These are phyloP conservation scores for Simalia tracyae DNA, from an alignment of 2,797 vertebrate species.

Conservation along the genomic window DNA sequence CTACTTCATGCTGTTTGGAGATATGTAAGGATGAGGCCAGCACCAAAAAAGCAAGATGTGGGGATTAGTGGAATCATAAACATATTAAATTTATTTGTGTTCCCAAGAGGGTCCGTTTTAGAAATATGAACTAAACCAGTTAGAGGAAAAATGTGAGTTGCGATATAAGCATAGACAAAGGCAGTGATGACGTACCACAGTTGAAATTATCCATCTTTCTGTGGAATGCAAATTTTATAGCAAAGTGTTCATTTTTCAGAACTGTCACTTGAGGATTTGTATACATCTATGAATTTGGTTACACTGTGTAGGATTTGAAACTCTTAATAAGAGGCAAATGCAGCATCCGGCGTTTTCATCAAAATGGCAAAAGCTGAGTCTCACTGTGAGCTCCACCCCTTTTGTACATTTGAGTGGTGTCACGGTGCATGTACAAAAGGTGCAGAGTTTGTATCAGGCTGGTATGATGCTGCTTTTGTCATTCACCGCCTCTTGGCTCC, in stretches of 20 bases:
- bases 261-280: background rate
- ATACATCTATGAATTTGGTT: background rate
- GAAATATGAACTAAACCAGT: slow-evolving; percentile 4
- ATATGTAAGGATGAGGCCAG: background rate
- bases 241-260: background rate
- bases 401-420: too few species aligned
- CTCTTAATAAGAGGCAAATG: too few species aligned
- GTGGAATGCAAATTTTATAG: background rate
- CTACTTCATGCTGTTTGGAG: background rate
- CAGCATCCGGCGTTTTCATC: too few species aligned
- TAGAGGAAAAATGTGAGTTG: slow-evolving; percentile 10
- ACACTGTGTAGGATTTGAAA: background rate
- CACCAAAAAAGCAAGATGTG: background rate
- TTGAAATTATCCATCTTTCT: background rate
- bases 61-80: background rate
- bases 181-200: background rate
- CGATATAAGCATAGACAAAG: background rate
- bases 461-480: too few species aligned
- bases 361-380: too few species aligned
- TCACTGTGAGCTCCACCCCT: too few species aligned
- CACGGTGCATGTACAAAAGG: too few species aligned
- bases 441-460: too few species aligned
- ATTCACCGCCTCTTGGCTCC: too few species aligned
- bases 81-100: background rate
- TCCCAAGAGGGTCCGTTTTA: background rate